Base-by-base conservation (phyloP, 1,140 invertebrate species). In the Solen grandis region DNA sequence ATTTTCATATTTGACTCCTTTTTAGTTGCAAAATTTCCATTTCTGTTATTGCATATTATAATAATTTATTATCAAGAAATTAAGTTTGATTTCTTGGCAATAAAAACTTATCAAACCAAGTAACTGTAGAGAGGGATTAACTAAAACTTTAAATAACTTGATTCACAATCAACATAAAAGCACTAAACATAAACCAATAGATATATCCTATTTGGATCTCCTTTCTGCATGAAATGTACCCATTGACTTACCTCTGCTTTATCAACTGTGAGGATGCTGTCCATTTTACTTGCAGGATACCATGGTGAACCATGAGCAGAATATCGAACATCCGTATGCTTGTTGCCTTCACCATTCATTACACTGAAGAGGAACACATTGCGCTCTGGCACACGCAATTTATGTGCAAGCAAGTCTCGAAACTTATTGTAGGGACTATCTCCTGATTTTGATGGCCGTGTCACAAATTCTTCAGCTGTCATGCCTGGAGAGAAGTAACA, bases 331-430 rank as follows among this genome's bases (percentile, higher is more conserved):
- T 99, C 98, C 0, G 88, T 79, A 52, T 83, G 86, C 22, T 68
- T 70, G 19, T 69, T 78, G 29, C 50, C 35, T 2, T 79, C 70
- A 27, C 78, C 88, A 35, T 89, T 86, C 82, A 85, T 87, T 2
- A 99, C 97, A 92, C 97, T 98, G 88, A 99, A 99, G 35, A 99
- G 95, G 87, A 99, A 97, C 8, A 99, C 96, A 91, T 98, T 98
- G 78, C 97, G 96, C 57, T 95, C 93, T 66, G 96, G 95, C 0
- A 96, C 96, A 10, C 76, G 59, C 41, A 99, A 93, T 88, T 97
- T 96, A 0, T 96, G 93, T 1, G 98, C 92, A 55, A 94, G 55
- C 2, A 82, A 63, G 5, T 29, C 52, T 22, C 63, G 65, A 46
- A 84, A 85, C 19, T 81, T 85, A 25, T 85, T 78, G 68, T 84